Evolutionary conservation across 2,113 vertebrate species (phyloP), one percentile per base, ranked within the genome.

Genomic region (Scophthalmus maximus): DNA sequence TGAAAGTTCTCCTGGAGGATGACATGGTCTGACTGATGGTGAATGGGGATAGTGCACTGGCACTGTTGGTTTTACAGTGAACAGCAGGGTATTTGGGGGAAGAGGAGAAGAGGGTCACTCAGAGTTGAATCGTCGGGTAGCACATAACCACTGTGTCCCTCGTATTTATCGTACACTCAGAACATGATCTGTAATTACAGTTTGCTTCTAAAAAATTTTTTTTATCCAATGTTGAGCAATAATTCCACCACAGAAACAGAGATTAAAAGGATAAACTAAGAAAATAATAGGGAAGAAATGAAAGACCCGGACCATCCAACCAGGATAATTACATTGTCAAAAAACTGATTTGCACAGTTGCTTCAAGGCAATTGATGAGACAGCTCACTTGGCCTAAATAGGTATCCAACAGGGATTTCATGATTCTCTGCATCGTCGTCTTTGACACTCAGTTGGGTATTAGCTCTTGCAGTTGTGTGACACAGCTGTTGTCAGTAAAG

Each of bases 361-460:
- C 50, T 57, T 62, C 40, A 27, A n/a, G 26, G 27, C 34, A 20
- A 14, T 20, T 36, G 22, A 57, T 59, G 55, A 61, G 22, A 23
- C 22, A 64, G 49, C 27, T 22, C 4, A 25, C n/a, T n/a, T n/a
- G n/a, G n/a, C n/a, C n/a, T n/a, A n/a, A n/a, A n/a, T n/a, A n/a
- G n/a, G n/a, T n/a, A n/a, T n/a, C n/a, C n/a, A n/a, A n/a, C n/a
- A n/a, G n/a, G n/a, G n/a, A n/a, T n/a, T n/a, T n/a, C n/a, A n/a
- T n/a, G n/a, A n/a, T n/a, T n/a, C n/a, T n/a, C n/a, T n/a, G n/a
- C n/a, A n/a, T n/a, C n/a, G n/a, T n/a, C n/a, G n/a, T n/a, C n/a
- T n/a, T n/a, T 40, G 17, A 40, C 36, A 40, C 1, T 3, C 36
- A 2, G n/a, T 29, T 52, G 40, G 52, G 27, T 59, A 53, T 65